Conservation (phyloP, 2,888 invertebrate genomes). For the Colostygia pectinataria region DNA sequence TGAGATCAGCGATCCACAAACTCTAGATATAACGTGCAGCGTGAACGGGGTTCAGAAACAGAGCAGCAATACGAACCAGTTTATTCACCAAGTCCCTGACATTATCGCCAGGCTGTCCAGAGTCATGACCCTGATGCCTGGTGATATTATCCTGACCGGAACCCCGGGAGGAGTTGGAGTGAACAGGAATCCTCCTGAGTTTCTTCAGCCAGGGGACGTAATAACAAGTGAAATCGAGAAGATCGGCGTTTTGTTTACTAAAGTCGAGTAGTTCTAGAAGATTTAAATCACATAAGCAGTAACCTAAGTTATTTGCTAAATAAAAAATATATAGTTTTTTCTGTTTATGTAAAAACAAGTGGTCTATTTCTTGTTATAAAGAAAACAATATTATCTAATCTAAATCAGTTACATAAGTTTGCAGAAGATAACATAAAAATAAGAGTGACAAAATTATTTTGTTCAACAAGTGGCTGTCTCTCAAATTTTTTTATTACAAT, state of each 20-base stretch:
- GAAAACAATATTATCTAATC: too few species aligned
- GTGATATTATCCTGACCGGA: constrained; percentile 92
- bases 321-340: too few species aligned
- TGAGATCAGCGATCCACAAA: constrained; percentile 86
- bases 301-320: too few species aligned
- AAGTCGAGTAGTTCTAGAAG: constrained; percentile 42
- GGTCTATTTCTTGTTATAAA: too few species aligned
- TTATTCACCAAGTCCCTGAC: constrained; percentile 89
- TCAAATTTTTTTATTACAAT: too few species aligned
- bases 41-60: constrained; percentile 91
- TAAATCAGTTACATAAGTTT: too few species aligned
- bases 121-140: constrained; percentile 89
- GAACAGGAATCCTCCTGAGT: constrained; percentile 88
- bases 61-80: constrained; percentile 88
- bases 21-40: constrained; percentile 85
- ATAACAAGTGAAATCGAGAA: constrained; percentile 84
- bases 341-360: too few species aligned
- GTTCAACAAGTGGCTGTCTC: too few species aligned
- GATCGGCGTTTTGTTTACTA: constrained; percentile 49
- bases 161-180: constrained; percentile 89
- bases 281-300: too few species aligned
- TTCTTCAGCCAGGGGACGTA: constrained; percentile 88
- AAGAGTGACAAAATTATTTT: too few species aligned
- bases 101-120: constrained; percentile 86
- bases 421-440: too few species aligned